Evolutionary conservation across 2,888 invertebrate species (phyloP).

Genomic region (Tipula unca): DNA sequence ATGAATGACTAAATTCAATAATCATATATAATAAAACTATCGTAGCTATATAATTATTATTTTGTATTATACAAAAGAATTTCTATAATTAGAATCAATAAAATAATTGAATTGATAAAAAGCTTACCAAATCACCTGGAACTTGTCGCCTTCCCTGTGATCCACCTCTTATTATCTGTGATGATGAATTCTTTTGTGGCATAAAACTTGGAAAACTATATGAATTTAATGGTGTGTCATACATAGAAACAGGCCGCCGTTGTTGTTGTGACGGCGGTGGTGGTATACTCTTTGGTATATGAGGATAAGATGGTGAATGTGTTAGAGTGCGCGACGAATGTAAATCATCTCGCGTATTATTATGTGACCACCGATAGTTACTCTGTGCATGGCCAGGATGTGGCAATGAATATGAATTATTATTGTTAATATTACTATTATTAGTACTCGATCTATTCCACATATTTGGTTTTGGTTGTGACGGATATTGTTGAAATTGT

Average conservation of each 20-base stretch:
- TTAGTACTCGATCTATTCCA: not conserved
- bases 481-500: constrained; percentile 23
- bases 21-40: not conserved
- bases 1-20: not conserved
- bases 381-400: constrained; percentile 31
- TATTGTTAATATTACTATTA: not conserved
- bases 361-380: constrained; percentile 28
- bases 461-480: not conserved
- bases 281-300: constrained; percentile 26
- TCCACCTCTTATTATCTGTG: not conserved
- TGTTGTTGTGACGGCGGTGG: constrained; percentile 22
- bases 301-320: constrained; percentile 28
- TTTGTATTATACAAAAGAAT: not conserved
- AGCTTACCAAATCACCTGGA: constrained; percentile 31
- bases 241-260: constrained; percentile 27
- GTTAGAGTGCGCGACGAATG: constrained; percentile 24
- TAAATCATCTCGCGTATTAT: constrained; percentile 24
- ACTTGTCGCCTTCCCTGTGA: constrained; percentile 26
- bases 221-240: constrained; percentile 26
- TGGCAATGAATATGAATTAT: constrained; percentile 29
- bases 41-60: not conserved
- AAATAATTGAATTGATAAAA: not conserved
- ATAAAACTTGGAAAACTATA: constrained; percentile 22
- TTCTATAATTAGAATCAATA: not conserved
- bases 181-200: constrained; percentile 9